Evolutionary conservation across 2,888 invertebrate species (phyloP).

Genomic region (Orchesellides sinensis): DNA sequence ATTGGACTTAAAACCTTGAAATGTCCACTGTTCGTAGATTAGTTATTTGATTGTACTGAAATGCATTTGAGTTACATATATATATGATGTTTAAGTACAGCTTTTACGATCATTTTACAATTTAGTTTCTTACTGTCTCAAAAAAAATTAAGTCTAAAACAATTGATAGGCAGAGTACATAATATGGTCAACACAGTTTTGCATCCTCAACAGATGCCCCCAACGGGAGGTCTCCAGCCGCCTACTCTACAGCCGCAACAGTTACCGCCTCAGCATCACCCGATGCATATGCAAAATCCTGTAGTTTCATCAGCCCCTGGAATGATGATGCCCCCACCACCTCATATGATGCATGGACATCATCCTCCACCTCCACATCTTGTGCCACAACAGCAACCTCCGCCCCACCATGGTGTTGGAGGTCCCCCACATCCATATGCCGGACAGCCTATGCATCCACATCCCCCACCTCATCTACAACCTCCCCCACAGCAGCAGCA

Average conservation of each 20-base stretch:
- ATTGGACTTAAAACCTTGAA: too few species aligned
- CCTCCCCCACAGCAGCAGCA: too few species aligned
- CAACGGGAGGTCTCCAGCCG: conserved; percentile 78
- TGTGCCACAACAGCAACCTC: conserved; percentile 72
- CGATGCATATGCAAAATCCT: conserved; percentile 72
- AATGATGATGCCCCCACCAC: conserved; percentile 75
- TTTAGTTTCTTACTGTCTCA: too few species aligned
- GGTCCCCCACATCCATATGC: conserved; percentile 46
- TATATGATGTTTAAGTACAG: too few species aligned
- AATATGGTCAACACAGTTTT: too few species aligned
- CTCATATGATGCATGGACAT: conserved; percentile 68
- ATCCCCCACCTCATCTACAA: too few species aligned
- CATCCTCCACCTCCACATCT: conserved; percentile 73
- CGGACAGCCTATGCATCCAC: conserved; percentile 21
- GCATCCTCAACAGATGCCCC: conserved; percentile 70
- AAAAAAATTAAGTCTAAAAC: too few species aligned
- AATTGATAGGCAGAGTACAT: too few species aligned
- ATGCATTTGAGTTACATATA: too few species aligned
- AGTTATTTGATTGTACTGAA: too few species aligned
- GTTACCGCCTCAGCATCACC: conserved; percentile 75
- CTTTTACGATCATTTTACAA: too few species aligned
- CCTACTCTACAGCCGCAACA: conserved; percentile 76
- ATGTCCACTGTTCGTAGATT: too few species aligned
- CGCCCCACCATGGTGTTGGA: conserved; percentile 56
- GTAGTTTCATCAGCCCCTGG: conserved; percentile 73